Conservation (phyloP, 2,888 invertebrate genomes). For the Ophion slaviceki region DNA sequence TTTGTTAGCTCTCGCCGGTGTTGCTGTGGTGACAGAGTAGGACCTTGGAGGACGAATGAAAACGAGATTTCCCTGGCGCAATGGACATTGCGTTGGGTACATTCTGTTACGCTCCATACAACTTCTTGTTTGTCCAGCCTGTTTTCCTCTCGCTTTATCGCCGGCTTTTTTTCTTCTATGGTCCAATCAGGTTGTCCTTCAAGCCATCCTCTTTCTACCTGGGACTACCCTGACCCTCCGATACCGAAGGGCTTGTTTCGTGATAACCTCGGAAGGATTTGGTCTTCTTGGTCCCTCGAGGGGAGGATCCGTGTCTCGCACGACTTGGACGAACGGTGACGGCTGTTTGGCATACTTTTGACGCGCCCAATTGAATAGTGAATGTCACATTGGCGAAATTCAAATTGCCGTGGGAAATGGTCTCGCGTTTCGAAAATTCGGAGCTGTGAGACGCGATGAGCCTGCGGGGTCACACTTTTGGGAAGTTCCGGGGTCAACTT, state of each 20-base stretch:
- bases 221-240: constrained; percentile 11
- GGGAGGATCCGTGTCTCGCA: no score
- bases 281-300: neutral
- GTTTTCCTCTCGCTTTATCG: constrained; percentile 36
- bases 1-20: constrained; percentile 8
- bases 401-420: no score
- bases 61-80: constrained; percentile 75
- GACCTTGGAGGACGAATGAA: constrained; percentile 72
- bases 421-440: no score
- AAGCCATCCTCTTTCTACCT: neutral
- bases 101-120: constrained; percentile 42
- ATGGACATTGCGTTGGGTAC: constrained; percentile 49
- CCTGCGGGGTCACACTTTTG: no score
- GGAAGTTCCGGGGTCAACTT: no score
- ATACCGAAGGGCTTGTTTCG: neutral
- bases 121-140: constrained; percentile 24
- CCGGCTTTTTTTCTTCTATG: constrained; percentile 55
- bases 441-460: no score
- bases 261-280: constrained; percentile 2
- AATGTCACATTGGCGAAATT: no score
- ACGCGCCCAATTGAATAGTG: no score
- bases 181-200: constrained; percentile 55
- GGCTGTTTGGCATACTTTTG: no score
- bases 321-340: no score
- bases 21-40: constrained; percentile 57